Base-by-base conservation (phyloP, 2,797 vertebrate genomes). In the Rallus crepitans region DNA sequence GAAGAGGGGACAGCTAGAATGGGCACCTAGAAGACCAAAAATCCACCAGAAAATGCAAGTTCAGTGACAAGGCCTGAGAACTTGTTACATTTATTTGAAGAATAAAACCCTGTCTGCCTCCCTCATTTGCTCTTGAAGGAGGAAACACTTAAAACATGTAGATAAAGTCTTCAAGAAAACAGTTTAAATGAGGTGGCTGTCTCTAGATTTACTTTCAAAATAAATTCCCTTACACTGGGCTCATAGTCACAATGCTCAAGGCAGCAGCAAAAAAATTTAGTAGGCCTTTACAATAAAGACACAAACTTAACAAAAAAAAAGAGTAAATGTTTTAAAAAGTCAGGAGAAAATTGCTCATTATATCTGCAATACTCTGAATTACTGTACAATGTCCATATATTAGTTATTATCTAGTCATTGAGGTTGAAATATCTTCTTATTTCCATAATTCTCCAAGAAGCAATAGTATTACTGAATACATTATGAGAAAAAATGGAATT, bases 141-240 rank as follows among this genome's bases (percentile, higher is more conserved):
- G n/a, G 61, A 91, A 93, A 33, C 18, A 55, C 21, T 69, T 69
- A 16, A 39, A 90, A 88, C 17, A 65, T 47, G 42, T n/a, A 39
- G 11, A 78, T 35, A 57, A 75, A 89, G 28, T 56, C 70, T 83
- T 52, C 33, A 81, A 76, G n/a, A 78, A 92, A 77, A 78, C 12
- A 57, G 39, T 84, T 93, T 42, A 84, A 61, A 72, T 47, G 9
- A 80, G 13, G 15, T 39, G 33, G 23, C 21, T 65, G 47, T 42
- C 88, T 81, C 76, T 33, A 88, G 33, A 63, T 57, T 68, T 71
- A 60, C 71, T 91, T 94, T 50, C 40, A 94, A 64, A 91, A 73
- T 12, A 24, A 83, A 78, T 50, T 88, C 27, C 28, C 14, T 81
- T 64, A 31, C 8, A 4, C 23, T 61, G 25, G 45, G 40, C 28